A percentile compares a stretch with the other conserved stretches of the same genome.
These are phyloP conservation scores for Hylaeus volcanicus DNA, from an alignment of 1,140 invertebrate genomes.

Conservation along the genomic window DNA sequence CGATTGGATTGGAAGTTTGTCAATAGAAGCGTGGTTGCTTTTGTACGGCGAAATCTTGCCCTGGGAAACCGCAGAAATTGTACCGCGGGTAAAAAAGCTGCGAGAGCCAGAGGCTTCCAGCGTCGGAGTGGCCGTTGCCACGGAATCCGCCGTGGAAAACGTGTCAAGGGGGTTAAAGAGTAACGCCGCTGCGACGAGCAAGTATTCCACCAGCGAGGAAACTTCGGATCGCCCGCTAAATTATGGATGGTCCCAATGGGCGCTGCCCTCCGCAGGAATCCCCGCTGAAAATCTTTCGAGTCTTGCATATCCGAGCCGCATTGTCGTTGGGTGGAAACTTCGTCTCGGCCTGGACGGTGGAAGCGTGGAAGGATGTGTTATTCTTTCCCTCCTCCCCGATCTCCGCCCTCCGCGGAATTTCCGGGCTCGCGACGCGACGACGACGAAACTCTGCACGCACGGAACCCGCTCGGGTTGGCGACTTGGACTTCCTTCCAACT, in stretches of 20 bases:
- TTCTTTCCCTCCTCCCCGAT: constrained; percentile 24
- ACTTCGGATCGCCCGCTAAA: constrained; percentile 58
- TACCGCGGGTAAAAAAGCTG: constrained; percentile 31
- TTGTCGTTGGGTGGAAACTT: constrained; percentile 43
- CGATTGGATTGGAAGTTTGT: constrained; percentile 53
- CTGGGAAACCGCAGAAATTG: constrained; percentile 35
- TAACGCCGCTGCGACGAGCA: constrained; percentile 48
- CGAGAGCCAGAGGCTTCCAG: neutral
- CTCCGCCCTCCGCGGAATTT: neutral
- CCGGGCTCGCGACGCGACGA: neutral
- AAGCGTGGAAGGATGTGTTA: constrained; percentile 20
- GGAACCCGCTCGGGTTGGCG: neutral
- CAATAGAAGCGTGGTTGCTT: constrained; percentile 42
- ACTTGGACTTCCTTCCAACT: neutral
- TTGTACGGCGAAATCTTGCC: constrained; percentile 39
- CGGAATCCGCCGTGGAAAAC: constrained; percentile 49
- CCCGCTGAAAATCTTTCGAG: constrained; percentile 44
- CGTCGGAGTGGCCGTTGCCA: constrained; percentile 35
- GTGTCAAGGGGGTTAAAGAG: constrained; percentile 66
- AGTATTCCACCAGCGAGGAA: constrained; percentile 39
- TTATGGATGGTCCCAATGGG: constrained; percentile 54
- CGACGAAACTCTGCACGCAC: neutral
- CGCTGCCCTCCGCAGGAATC: constrained; percentile 28
- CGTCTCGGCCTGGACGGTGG: neutral
- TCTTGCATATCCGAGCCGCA: constrained; percentile 32